Conservation (phyloP, 2,888 invertebrate genomes). For the Heliconius charithonia region DNA sequence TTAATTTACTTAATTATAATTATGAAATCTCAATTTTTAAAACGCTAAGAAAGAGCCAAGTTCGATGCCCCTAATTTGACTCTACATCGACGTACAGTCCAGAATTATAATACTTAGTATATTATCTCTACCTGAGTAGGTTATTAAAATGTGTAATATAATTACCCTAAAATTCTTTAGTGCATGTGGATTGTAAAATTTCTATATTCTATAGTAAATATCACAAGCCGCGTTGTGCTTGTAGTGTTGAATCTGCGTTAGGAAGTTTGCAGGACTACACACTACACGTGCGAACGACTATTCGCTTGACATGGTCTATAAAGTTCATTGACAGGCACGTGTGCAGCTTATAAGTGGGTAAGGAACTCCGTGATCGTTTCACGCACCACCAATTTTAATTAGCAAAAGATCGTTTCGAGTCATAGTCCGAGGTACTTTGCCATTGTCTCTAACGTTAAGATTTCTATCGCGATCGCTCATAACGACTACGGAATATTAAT, state of each 20-base stretch:
- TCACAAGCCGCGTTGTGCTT: not conserved
- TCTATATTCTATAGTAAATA: not conserved
- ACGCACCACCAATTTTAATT: slow-evolving; percentile 82
- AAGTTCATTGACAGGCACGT: slow-evolving; percentile 83
- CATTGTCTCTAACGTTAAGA: slow-evolving; percentile 69
- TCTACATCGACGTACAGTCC: slow-evolving; percentile 3
- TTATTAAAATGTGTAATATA: slow-evolving; percentile 9
- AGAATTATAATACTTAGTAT: not conserved
- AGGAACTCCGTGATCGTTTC: slow-evolving; percentile 74
- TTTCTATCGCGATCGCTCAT: slow-evolving; percentile 65
- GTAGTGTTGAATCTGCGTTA: slow-evolving; percentile 21
- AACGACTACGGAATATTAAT: slow-evolving; percentile 70
- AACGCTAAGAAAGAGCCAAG: slow-evolving; percentile 52
- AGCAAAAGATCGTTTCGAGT: slow-evolving; percentile 75
- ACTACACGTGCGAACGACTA: slow-evolving; percentile 59
- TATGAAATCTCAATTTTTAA: not conserved
- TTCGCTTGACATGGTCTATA: slow-evolving; percentile 67
- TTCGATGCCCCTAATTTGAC: slow-evolving; percentile 47
- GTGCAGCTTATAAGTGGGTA: slow-evolving; percentile 78
- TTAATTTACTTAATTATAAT: slow-evolving; percentile 11
- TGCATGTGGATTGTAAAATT: not conserved
- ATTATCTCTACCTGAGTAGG: not conserved
- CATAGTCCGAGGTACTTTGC: slow-evolving; percentile 56
- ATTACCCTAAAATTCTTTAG: not conserved
- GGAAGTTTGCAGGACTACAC: slow-evolving; percentile 52